These are phyloP conservation scores for Scopus umbretta DNA, from an alignment of 2,113 vertebrate species.

Conservation along the genomic window DNA sequence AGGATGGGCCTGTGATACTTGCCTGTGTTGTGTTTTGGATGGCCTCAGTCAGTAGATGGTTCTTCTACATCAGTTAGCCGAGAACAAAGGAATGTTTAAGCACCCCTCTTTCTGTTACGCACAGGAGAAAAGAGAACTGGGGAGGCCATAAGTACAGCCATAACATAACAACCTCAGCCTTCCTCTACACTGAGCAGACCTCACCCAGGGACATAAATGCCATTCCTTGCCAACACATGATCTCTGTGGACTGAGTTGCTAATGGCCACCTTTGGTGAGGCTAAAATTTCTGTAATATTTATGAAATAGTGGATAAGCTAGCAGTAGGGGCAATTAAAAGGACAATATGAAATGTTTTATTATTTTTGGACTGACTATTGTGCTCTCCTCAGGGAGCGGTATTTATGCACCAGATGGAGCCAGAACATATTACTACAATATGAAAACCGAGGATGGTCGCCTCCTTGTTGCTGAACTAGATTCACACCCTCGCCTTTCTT, in stretches of 20 bases:
- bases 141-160: not conserved
- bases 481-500: slow-evolving; percentile 33
- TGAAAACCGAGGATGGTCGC: slow-evolving; percentile 57
- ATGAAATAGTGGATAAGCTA: not conserved
- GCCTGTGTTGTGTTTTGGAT: not conserved
- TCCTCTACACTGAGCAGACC: not conserved
- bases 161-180: not conserved
- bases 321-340: not conserved
- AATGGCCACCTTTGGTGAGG: not conserved
- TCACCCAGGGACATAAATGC: not conserved
- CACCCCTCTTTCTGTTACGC: not conserved
- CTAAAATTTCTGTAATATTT: not conserved
- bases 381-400: slow-evolving; percentile 55
- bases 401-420: slow-evolving; percentile 60
- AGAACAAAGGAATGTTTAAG: not conserved
- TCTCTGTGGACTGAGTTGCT: not conserved
- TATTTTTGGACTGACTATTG: not conserved
- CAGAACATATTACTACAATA: slow-evolving; percentile 62
- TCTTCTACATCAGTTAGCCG: not conserved
- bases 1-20: not conserved
- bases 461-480: slow-evolving; percentile 62
- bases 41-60: not conserved
- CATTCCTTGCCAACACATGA: not conserved
- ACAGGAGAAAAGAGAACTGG: not conserved
- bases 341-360: not conserved